Conservation (phyloP, 2,888 invertebrate genomes). For the Ariolimax columbianus region DNA sequence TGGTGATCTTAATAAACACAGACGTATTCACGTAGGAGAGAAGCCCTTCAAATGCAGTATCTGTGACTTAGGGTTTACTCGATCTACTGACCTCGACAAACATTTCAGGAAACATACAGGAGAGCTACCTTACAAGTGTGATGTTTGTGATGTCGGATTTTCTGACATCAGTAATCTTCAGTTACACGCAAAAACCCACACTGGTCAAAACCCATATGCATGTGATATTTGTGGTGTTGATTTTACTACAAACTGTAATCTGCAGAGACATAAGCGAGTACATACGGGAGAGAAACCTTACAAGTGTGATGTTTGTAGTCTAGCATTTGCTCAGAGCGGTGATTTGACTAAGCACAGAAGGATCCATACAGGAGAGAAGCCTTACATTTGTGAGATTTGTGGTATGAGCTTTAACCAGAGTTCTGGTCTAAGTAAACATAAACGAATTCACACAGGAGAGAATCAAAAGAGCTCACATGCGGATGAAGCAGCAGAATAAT, state of each 20-base stretch:
- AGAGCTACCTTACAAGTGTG: conserved; percentile 43
- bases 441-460: neutral
- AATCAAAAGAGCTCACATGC: neutral
- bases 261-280: neutral
- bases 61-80: conserved; percentile 35
- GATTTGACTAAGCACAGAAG: conserved; percentile 1
- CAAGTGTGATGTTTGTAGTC: conserved; percentile 2
- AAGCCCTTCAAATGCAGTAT: conserved; percentile 30
- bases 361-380: conserved; percentile 15
- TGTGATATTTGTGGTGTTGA: conserved; percentile 26
- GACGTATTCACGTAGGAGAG: conserved; percentile 41
- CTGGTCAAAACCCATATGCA: conserved; percentile 47
- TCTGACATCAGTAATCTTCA: conserved; percentile 31
- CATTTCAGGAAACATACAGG: conserved; percentile 47
- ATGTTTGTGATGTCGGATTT: conserved; percentile 5
- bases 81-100: conserved; percentile 22
- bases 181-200: conserved; percentile 44
- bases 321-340: conserved; percentile 1
- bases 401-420: conserved; percentile 43
- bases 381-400: conserved; percentile 40
- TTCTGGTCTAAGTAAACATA: conserved; percentile 24
- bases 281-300: conserved; percentile 22
- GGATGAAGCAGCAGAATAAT: neutral
- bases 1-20: neutral
- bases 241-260: neutral